These are phyloP conservation scores for Atethmia centrago DNA, from an alignment of 2,888 invertebrate species.

Conservation along the genomic window DNA sequence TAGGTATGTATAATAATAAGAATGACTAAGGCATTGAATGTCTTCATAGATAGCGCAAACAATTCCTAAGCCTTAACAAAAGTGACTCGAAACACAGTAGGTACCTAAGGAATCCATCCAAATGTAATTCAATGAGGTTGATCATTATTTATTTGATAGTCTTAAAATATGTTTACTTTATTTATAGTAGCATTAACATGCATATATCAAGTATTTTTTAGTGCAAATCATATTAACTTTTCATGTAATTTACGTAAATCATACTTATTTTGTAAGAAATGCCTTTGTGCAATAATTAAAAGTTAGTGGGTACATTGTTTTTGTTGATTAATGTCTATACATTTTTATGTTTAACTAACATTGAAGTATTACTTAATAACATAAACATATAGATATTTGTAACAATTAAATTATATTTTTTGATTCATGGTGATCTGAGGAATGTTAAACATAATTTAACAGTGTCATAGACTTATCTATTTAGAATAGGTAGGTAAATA, in stretches of 20 bases:
- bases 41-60: constrained; percentile 56
- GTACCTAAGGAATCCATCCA: constrained; percentile 66
- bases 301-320: constrained; percentile 57
- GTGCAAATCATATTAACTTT: constrained; percentile 63
- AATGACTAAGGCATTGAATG: constrained; percentile 65
- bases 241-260: constrained; percentile 54
- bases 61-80: constrained; percentile 55
- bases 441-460: constrained; percentile 61
- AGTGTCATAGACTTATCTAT: constrained; percentile 68
- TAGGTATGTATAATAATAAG: constrained; percentile 58
- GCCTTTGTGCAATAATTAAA: constrained; percentile 75
- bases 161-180: constrained; percentile 52
- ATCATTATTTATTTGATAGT: constrained; percentile 62
- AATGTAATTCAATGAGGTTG: constrained; percentile 60
- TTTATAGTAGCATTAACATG: constrained; percentile 53
- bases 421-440: constrained; percentile 60
- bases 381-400: constrained; percentile 54
- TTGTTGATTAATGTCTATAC: constrained; percentile 61
- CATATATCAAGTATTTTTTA: constrained; percentile 61
- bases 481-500: constrained; percentile 58
- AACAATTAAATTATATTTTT: constrained; percentile 48
- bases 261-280: constrained; percentile 62
- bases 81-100: constrained; percentile 55
- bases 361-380: constrained; percentile 55
- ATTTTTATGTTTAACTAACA: constrained; percentile 50